Conservation (phyloP, 2,888 invertebrate species). For the Metacarcinus magister region DNA sequence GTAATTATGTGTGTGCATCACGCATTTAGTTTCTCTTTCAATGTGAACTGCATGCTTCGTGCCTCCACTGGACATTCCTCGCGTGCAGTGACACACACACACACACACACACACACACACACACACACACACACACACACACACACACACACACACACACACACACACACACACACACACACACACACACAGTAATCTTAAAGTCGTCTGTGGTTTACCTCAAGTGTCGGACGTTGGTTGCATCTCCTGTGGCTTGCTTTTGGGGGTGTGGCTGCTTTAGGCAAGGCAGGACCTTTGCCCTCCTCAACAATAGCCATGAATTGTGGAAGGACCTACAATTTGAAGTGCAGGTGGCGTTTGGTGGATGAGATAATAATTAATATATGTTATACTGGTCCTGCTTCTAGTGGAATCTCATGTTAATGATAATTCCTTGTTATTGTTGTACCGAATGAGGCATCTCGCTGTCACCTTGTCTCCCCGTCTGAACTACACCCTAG, state of each 20-base stretch:
- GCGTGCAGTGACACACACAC: no score
- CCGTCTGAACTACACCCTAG: not conserved
- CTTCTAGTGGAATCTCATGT: not conserved
- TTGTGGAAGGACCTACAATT: not conserved
- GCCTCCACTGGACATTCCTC: no score
- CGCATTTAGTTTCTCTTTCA: not conserved
- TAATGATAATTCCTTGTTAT: not conserved
- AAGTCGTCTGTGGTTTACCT: not conserved
- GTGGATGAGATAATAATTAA: not conserved
- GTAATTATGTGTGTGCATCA: not conserved
- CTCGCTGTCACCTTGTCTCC: not conserved
- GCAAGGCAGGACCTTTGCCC: not conserved
- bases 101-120: not conserved
- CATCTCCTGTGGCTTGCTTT: not conserved
- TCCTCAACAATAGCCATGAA: not conserved
- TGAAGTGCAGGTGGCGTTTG: not conserved
- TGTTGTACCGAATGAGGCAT: conserved; percentile 4
- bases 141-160: conserved; percentile 28
- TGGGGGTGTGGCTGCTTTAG: not conserved
- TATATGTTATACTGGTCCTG: not conserved
- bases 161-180: conserved; percentile 39
- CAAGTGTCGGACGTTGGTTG: not conserved
- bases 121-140: conserved; percentile 28
- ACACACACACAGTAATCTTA: not conserved
- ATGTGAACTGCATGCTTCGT: not conserved